Evolutionary conservation across 2,797 vertebrate species (phyloP).

Genomic region (Pachyuromys duprasi): DNA sequence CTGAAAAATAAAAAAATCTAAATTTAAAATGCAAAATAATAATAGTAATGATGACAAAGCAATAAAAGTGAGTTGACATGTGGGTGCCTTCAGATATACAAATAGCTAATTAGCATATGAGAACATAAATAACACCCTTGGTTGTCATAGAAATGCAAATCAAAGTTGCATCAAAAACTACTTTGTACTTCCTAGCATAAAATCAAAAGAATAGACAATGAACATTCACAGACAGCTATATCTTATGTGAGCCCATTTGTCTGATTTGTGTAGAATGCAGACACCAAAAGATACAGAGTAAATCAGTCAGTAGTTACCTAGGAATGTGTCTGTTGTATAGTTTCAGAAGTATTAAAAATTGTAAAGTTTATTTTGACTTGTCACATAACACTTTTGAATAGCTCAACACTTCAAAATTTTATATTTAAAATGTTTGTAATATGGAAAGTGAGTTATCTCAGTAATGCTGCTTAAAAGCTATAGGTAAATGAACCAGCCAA

Average conservation of each 20-base stretch:
- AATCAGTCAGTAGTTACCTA: neutral
- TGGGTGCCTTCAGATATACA: neutral
- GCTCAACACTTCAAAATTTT: neutral
- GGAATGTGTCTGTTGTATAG: neutral
- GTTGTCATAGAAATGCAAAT: slow-evolving; percentile 1
- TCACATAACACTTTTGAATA: neutral
- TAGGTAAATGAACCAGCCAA: neutral
- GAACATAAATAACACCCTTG: slow-evolving; percentile 1
- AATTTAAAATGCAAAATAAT: neutral
- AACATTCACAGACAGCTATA: neutral
- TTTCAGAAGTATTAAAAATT: neutral
- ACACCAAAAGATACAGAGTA: neutral
- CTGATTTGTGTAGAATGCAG: neutral
- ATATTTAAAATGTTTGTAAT: neutral
- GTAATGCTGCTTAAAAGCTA: neutral
- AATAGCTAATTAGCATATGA: neutral
- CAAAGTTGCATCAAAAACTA: neutral
- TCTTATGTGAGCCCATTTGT: neutral
- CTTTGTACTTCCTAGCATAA: neutral
- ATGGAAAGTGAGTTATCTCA: neutral
- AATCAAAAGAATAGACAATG: neutral
- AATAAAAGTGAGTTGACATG: neutral
- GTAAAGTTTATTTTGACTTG: neutral
- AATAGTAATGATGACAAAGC: neutral
- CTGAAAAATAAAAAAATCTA: neutral